Evolutionary conservation across 2,888 invertebrate genomes (phyloP).

Genomic region (Campoplex nolae): DNA sequence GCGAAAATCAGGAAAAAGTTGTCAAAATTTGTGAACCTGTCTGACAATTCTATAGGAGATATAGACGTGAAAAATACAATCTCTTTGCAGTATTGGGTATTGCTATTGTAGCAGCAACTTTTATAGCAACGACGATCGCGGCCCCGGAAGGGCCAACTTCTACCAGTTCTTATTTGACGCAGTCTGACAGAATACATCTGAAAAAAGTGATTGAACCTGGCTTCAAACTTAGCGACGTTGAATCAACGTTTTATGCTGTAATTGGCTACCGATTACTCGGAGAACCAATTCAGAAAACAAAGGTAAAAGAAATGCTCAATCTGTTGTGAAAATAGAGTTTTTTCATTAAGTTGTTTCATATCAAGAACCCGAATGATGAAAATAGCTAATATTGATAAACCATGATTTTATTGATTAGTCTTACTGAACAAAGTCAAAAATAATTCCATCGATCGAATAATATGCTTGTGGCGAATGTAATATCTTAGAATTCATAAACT

Average conservation of each 20-base stretch:
- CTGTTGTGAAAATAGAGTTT: neutral
- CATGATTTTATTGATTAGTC: constrained; percentile 83
- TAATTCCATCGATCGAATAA: neutral
- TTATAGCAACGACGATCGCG: neutral
- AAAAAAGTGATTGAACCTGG: constrained; percentile 80
- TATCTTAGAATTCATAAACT: neutral
- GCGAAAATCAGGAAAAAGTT: too few species aligned
- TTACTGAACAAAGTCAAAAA: constrained; percentile 77
- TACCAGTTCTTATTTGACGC: constrained; percentile 80
- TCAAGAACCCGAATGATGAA: constrained; percentile 76
- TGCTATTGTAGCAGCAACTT: neutral
- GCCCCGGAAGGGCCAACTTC: constrained; percentile 73
- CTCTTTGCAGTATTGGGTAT: constrained; percentile 16
- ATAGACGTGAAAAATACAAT: constrained; percentile 3
- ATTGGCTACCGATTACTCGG: constrained; percentile 90
- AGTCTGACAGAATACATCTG: constrained; percentile 78
- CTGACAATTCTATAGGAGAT: too few species aligned
- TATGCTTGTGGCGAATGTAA: neutral
- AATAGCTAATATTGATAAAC: constrained; percentile 72
- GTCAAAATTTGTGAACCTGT: neutral
- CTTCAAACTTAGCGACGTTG: constrained; percentile 86
- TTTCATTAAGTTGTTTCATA: constrained; percentile 4
- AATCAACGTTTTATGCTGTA: constrained; percentile 90
- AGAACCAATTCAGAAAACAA: constrained; percentile 86
- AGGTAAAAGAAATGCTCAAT: constrained; percentile 82